These are phyloP conservation scores for Toxotes chatareus DNA, from an alignment of 2,113 vertebrate genomes.

Conservation along the genomic window DNA sequence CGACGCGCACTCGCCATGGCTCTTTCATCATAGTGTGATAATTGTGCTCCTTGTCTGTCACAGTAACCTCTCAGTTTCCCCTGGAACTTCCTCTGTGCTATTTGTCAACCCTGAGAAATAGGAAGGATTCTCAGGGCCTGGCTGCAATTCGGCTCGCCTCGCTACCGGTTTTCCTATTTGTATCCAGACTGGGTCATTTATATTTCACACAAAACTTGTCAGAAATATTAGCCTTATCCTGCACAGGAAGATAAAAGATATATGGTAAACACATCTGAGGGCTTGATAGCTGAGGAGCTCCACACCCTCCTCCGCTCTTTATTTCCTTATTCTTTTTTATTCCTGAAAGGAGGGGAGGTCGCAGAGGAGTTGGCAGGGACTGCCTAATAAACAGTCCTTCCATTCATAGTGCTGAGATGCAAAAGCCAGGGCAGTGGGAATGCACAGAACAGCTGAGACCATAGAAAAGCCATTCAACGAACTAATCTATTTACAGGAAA, in stretches of 20 bases:
- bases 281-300: constrained; percentile 68
- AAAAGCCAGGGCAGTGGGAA: constrained; percentile 70
- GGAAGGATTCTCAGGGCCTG: constrained; percentile 60
- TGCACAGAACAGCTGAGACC: constrained; percentile 69
- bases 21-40: constrained; percentile 99
- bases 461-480: constrained; percentile 68
- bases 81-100: constrained; percentile 85
- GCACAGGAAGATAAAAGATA: constrained; percentile 82
- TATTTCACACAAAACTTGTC: constrained; percentile 87
- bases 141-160: constrained; percentile 73
- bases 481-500: constrained; percentile 76
- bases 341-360: constrained; percentile 56
- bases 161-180: constrained; percentile 86
- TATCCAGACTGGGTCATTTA: constrained; percentile 89
- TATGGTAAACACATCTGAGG: constrained; percentile 81
- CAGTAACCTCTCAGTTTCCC: constrained; percentile 91
- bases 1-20: constrained; percentile 89
- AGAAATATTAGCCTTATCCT: constrained; percentile 87
- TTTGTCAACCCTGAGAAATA: constrained; percentile 91
- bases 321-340: constrained; percentile 50
- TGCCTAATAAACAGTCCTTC: constrained; percentile 75
- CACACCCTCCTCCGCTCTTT: constrained; percentile 48
- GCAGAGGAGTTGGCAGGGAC: constrained; percentile 65
- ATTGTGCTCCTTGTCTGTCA: constrained; percentile 99
- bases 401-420: constrained; percentile 74